Percentiles rank a stretch among this genome's conserved stretches.
phyloP scores from a whole-genome alignment of 2,797 vertebrate genomes.

The Petrocephalus schoutedeni region DNA sequence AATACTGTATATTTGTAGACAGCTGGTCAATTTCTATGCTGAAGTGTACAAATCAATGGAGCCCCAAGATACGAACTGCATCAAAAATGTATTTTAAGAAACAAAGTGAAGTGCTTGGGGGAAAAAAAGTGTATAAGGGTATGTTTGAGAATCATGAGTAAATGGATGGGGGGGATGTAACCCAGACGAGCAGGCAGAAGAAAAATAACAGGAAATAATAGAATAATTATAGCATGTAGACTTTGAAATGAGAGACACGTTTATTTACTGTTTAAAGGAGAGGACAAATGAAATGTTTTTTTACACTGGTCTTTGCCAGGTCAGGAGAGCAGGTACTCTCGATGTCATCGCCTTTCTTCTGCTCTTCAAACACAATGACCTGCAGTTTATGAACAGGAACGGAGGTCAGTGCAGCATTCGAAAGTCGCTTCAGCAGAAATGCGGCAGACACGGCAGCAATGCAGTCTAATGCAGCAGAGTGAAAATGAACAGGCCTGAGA shows the following conservation, averaged over 20 bases:
- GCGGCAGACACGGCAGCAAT: neutral
- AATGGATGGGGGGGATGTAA: neutral
- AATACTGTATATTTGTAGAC: neutral
- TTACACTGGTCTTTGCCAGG: slow-evolving; percentile 72
- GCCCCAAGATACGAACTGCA: neutral
- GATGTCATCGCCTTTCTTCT: slow-evolving; percentile 59
- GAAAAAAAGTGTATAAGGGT: neutral
- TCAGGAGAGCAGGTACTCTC: slow-evolving; percentile 69
- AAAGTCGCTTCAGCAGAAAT: neutral
- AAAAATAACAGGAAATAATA: neutral
- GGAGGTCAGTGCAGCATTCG: neutral
- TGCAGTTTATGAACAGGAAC: slow-evolving; percentile 39
- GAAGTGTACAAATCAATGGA: neutral
- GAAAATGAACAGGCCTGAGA: neutral
- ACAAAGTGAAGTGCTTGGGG: neutral
- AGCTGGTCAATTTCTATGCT: neutral
- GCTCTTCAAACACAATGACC: slow-evolving; percentile 84
- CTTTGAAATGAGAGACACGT: neutral
- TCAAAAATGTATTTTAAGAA: neutral
- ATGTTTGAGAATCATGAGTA: neutral
- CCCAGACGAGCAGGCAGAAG: neutral
- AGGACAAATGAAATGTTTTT: slow-evolving; percentile 59
- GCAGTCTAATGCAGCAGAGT: neutral
- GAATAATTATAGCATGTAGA: neutral
- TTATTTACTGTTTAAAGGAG: slow-evolving; percentile 42